Base-by-base conservation (phyloP, 2,113 vertebrate genomes). In the Panurus biarmicus region DNA sequence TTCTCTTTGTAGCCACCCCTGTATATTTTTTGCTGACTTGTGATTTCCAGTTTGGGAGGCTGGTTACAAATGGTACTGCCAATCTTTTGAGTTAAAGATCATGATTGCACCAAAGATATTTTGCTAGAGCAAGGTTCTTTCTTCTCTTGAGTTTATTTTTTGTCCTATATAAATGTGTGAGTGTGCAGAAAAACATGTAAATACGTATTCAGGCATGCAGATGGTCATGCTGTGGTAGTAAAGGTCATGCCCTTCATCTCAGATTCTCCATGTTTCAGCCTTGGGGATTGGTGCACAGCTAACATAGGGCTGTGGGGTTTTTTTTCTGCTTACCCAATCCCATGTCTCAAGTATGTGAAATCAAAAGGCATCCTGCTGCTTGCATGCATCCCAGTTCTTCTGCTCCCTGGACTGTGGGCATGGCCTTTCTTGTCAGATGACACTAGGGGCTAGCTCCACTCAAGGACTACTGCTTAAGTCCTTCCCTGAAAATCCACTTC, bases 171-270 rank as follows among this genome's bases (percentile, higher is more conserved):
- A 17, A 38, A 47, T 60, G 14, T 42, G 3, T 72, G 38, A 25
- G 10, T 50, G 38, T 24, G 24, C 66, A 36, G 48, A 57, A 81
- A 48, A 67, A 3, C 3, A 4, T 9, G 6, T 47, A 44, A 33
- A 14, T 67, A 25, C 1, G 1, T 78, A 3, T 47, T 44, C 25
- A 82, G 61, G 8, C 4, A n/a, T 8, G 38, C 0, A 3, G 6
- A 4, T 1, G 19, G 35, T 56, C 19, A 18, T 9, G 12, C 25
- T 5, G 6, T 44, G 45, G 26, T 73, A 18, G 25, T 62, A 14
- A 50, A 54, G 7, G 53, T 67, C 33, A 6, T 29, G 25, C 18
- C 33, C 14, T 47, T 76, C 31, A 16, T 80, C 25, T n/a, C 14
- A 21, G 16, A 31, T 54, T 82, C 24, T 58, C 35, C 4, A 0